phyloP scores from a whole-genome alignment of 2,888 invertebrate genomes.

The Volucella zonaria region DNA sequence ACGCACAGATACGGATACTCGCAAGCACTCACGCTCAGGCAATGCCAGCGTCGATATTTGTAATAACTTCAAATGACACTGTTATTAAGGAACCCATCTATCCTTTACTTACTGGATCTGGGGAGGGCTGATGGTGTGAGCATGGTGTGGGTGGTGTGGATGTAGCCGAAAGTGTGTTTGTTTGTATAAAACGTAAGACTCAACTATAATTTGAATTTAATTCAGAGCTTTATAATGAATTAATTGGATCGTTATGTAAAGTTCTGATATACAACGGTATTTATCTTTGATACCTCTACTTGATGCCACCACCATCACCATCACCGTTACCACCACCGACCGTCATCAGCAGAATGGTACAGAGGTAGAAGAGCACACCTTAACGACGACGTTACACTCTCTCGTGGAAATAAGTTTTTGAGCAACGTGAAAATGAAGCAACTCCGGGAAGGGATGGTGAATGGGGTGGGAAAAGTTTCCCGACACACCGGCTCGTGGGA shows the following conservation, averaged over 20 bases:
- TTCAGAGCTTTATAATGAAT: constrained; percentile 68
- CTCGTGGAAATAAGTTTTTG: constrained; percentile 19
- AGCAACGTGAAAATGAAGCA: not conserved
- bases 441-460: not conserved
- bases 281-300: constrained; percentile 37
- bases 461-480: not conserved
- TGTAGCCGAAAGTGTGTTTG: not conserved
- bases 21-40: not conserved
- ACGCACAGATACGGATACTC: not conserved
- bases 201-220: constrained; percentile 66
- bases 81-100: constrained; percentile 17
- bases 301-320: constrained; percentile 32
- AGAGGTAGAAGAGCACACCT: not conserved
- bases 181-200: constrained; percentile 18
- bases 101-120: too few relatives aligned
- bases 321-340: not conserved
- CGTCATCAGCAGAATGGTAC: not conserved
- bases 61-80: constrained; percentile 50
- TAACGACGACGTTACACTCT: not conserved
- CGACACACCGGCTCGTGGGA: not conserved
- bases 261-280: constrained; percentile 41
- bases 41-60: constrained; percentile 10
- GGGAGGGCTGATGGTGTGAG: not conserved
- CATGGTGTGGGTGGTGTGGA: too few relatives aligned
- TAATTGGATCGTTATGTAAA: constrained; percentile 62